Evolutionary conservation across 2,888 invertebrate genomes (phyloP).

Genomic region (Chesias legatella): DNA sequence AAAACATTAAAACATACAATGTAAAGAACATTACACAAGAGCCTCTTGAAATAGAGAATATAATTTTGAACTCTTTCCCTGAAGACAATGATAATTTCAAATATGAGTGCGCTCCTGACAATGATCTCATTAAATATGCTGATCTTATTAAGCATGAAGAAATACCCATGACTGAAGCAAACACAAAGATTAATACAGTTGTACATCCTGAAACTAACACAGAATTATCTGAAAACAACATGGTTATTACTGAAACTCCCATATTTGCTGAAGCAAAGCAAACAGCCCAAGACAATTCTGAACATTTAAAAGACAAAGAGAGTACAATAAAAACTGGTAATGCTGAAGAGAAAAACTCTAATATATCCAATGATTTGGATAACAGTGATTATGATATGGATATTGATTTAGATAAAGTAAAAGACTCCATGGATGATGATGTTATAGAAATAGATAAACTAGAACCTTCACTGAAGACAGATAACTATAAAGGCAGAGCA

Average conservation of each 20-base stretch:
- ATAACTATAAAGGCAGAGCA: background rate
- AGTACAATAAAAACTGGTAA: no score
- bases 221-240: background rate
- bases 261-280: background rate
- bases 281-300: background rate
- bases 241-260: background rate
- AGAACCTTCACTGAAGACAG: no score
- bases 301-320: background rate
- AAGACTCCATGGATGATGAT: constrained; percentile 1
- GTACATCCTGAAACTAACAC: no score
- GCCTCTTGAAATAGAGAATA: constrained; percentile 24
- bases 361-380: no score
- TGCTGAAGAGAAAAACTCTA: no score
- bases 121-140: constrained; percentile 5
- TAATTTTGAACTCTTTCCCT: constrained; percentile 4
- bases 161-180: background rate
- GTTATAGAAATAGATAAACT: background rate
- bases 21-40: constrained; percentile 20
- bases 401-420: background rate
- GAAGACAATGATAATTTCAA: constrained; percentile 9
- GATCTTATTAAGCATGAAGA: constrained; percentile 2
- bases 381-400: background rate
- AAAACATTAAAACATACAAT: constrained; percentile 37
- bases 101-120: constrained; percentile 7
- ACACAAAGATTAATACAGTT: background rate